Evolutionary conservation across 2,888 invertebrate species (phyloP).

Genomic region (Eristalis tenax): DNA sequence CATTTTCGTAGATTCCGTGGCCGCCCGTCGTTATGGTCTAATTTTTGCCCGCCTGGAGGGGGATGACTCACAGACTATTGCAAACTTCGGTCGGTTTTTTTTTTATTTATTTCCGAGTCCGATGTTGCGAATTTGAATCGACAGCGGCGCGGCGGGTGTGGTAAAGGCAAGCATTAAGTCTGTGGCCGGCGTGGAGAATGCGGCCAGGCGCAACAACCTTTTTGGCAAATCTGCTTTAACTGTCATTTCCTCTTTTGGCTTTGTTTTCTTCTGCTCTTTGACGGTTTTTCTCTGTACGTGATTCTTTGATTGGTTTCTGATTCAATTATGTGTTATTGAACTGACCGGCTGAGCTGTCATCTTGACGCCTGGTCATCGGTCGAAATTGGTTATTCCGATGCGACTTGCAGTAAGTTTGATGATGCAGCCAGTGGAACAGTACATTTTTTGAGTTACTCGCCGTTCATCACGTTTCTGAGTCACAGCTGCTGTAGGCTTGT

Average conservation of each 20-base stretch:
- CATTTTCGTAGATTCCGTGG: slow-evolving; percentile 15
- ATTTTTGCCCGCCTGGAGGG: slow-evolving; percentile 16
- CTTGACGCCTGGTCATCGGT: slow-evolving; percentile 16
- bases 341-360: slow-evolving; percentile 40
- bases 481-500: too few relatives aligned
- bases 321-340: slow-evolving; percentile 40
- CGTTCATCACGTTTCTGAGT: too few relatives aligned
- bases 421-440: too few relatives aligned
- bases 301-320: slow-evolving; percentile 18
- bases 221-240: slow-evolving; percentile 31
- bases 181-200: neutral
- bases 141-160: neutral
- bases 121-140: slow-evolving; percentile 5
- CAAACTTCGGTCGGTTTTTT: neutral
- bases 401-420: neutral
- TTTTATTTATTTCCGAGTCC: neutral
- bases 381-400: slow-evolving; percentile 2
- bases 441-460: too few relatives aligned
- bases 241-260: slow-evolving; percentile 11
- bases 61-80: slow-evolving; percentile 30
- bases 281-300: neutral
- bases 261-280: neutral
- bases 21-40: slow-evolving; percentile 38
- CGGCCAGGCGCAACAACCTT: slow-evolving; percentile 35
- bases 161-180: neutral